These are phyloP conservation scores for Ashinkailepas kermadecensis DNA, from an alignment of 2,888 invertebrate species.

Conservation along the genomic window DNA sequence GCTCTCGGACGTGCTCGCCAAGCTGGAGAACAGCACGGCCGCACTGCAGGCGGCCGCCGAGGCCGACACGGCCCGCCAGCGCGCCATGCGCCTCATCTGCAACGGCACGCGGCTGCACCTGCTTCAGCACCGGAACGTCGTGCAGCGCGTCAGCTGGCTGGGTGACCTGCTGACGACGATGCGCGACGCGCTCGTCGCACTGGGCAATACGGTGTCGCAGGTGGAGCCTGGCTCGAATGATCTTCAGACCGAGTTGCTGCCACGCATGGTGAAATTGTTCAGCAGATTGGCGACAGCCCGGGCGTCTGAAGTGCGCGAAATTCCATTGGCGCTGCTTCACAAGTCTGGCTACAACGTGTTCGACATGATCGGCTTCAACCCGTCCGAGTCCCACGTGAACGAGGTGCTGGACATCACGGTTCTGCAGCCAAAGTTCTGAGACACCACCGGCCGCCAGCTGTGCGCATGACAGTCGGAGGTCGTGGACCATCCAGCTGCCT, in stretches of 20 bases:
- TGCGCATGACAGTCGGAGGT: too few relatives aligned
- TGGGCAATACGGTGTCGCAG: neutral
- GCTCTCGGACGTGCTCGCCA: neutral
- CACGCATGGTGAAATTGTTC: neutral
- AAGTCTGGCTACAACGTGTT: neutral
- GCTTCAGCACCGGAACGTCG: neutral
- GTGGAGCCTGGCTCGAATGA: neutral
- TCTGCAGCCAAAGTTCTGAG: neutral
- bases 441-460: too few relatives aligned
- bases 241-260: neutral
- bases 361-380: neutral
- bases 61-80: neutral
- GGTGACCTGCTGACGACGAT: neutral
- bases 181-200: neutral
- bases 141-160: neutral
- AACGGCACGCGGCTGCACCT: neutral
- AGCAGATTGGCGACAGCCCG: neutral
- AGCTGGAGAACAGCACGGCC: too few relatives aligned
- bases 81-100: neutral
- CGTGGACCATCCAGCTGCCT: too few relatives aligned
- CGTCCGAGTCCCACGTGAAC: neutral
- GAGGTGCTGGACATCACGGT: neutral
- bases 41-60: neutral
- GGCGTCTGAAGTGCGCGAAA: neutral
- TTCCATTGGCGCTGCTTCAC: neutral